phyloP scores from a whole-genome alignment of 2,888 invertebrate genomes.

The Lymantria dispar region DNA sequence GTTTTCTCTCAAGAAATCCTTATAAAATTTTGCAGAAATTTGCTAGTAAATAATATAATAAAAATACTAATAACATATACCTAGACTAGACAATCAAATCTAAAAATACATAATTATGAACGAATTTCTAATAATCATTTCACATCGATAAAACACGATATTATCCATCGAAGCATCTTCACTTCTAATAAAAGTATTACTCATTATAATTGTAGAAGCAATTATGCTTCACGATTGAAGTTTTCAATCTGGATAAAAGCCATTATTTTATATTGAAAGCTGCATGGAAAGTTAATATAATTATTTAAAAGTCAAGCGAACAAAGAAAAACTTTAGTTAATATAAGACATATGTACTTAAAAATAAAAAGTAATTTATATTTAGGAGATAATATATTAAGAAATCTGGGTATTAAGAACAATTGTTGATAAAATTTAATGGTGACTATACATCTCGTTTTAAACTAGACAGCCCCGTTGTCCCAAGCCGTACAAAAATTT shows the following conservation, averaged over 20 bases:
- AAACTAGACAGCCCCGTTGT: too few species aligned
- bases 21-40: too few species aligned
- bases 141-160: too few species aligned
- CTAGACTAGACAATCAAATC: too few species aligned
- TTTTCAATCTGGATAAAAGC: slow-evolving; percentile 9
- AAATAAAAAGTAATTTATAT: not conserved
- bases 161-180: too few species aligned
- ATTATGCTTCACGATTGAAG: slow-evolving; percentile 12
- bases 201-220: slow-evolving; percentile 6
- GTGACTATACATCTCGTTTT: too few species aligned
- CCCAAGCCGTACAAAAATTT: too few species aligned
- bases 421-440: not conserved
- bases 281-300: slow-evolving; percentile 22
- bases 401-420: not conserved
- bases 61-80: too few species aligned
- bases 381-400: not conserved
- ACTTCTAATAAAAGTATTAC: not conserved
- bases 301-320: slow-evolving; percentile 19
- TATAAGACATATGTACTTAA: slow-evolving; percentile 10
- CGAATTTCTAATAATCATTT: too few species aligned
- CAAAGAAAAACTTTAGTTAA: slow-evolving; percentile 13
- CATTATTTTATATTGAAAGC: slow-evolving; percentile 15
- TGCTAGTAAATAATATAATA: too few species aligned
- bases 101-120: too few species aligned
- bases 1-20: too few species aligned